Base-by-base conservation (phyloP, 2,888 invertebrate genomes). In the Drosophila falleni region DNA sequence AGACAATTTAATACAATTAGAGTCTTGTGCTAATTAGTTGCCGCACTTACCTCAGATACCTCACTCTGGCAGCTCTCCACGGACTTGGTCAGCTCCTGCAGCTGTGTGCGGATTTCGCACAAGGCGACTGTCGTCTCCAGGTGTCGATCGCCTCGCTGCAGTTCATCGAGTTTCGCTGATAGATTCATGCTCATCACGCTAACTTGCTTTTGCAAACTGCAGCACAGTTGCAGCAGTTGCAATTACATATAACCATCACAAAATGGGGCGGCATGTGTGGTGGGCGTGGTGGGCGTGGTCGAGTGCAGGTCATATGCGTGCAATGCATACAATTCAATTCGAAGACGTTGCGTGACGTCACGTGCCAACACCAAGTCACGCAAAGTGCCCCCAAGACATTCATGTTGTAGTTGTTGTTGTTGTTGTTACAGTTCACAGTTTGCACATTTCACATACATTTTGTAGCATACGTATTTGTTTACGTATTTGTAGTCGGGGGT, bases 171-270 rank as follows among this genome's bases (percentile, higher is more conserved):
- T 95, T 97, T 97, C 92, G 97, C 96, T 94, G 96, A 96, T 94
- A 98, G 95, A 95, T 97, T 97, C 96, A 97, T 97, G 94, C 97
- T 97, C 98, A 98, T 98, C 95, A 97, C 97, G 95, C 97, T 96
- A 95, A 98, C 97, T 96, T 98, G 97, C 95, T 97, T 97, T 95
- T 98, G 97, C 95, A 98, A 97, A 96, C 97, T 98, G 94, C 88
- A 71, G 11, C 49, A 47, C 42, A 50, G 37, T 13, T 26, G 31
- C 19, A 35, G 23, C 44, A 54, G 62, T 62, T 54, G 3, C 65
- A 59, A 64, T 63, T 63, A 55, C 55, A 63, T 23, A 6, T 39
- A 10, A 37, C 54, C 63, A 59, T 56, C 47, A 54, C 47, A 54
- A 37, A 31, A 60, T 55, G 44, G 56, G 56, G 60, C 42, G 73